Evolutionary conservation across 2,888 invertebrate genomes (phyloP), one percentile per base, ranked within the genome.

Genomic region (Volucella bombylans): DNA sequence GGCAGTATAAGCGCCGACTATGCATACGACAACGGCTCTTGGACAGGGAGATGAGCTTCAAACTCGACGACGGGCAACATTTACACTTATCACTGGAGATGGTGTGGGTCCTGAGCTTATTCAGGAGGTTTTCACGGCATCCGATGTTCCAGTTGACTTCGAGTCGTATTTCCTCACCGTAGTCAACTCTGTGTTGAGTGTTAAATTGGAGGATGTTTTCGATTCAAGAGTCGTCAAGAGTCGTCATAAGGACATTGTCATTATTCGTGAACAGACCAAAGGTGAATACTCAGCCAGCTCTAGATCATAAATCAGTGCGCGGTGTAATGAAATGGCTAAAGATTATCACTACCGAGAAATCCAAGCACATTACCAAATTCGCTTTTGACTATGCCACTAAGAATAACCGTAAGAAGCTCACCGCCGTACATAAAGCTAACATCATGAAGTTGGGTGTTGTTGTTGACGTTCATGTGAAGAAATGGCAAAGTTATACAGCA

Each of bases 381-480:
- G 99, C 99, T 15, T 99, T 99, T 92, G 98, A 98, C 92, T 99
- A 98, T 93, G 98, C 98, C 0, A 95, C 96, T n/a, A 96, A 96
- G 91, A 95, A 97, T 92, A 94, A 95, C 86, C 95, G 98, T 43
- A 96, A 96, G 93, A 98, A 97, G 93, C 98, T 99, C 12, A 99
- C 99, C 12, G 97, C 97, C 52, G 98, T 99, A 1, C 99, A 99
- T 93, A 99, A 99, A 92, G 99, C 99, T 0, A 99, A 99, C 91
- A 99, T 99, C 89, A 99, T 99, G 99, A 98, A 98, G 91, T 93
- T 99, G 11, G 98, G 98, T 8, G 99, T 99, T 92, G 99, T 99
- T 92, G 99, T 90, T 92, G 99, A 83, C 94, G 94, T 88, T 96
- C 97, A 87, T 98, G 98, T 89, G 94, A 95, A 89, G 96, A 95